Evolutionary conservation across 2,113 vertebrate genomes (phyloP).

Genomic region (Ammodramus savannarum): DNA sequence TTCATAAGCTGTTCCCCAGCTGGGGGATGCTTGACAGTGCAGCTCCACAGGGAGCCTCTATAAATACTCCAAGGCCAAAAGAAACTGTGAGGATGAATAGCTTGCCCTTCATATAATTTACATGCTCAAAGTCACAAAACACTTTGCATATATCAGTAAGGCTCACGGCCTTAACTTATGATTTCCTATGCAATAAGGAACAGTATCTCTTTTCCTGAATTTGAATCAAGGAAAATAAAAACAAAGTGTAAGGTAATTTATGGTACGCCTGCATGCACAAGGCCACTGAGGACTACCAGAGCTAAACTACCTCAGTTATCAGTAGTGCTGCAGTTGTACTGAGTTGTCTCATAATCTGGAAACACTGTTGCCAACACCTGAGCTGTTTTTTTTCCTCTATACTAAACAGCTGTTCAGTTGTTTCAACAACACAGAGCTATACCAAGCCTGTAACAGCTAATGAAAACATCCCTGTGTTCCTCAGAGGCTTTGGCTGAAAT

Average conservation of each 20-base stretch:
- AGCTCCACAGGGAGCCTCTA: conserved; percentile 30
- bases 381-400: background rate
- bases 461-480: background rate
- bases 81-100: conserved; percentile 19
- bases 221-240: conserved; percentile 20
- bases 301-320: background rate
- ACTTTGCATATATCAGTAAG: background rate
- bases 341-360: background rate
- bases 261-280: background rate
- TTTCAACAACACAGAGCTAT: background rate
- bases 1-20: conserved; percentile 21
- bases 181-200: background rate
- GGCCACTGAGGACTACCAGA: background rate
- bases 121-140: conserved; percentile 20
- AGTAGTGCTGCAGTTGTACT: background rate
- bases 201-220: background rate
- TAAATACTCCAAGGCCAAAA: conserved; percentile 58
- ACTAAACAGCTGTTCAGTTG: background rate
- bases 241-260: background rate
- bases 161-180: background rate
- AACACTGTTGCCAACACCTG: background rate
- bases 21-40: conserved; percentile 11
- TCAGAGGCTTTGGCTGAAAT: background rate
- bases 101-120: conserved; percentile 25
- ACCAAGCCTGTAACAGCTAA: background rate